Base-by-base conservation (phyloP, 1,140 invertebrate species). In the Aphelinus atriplicis region DNA sequence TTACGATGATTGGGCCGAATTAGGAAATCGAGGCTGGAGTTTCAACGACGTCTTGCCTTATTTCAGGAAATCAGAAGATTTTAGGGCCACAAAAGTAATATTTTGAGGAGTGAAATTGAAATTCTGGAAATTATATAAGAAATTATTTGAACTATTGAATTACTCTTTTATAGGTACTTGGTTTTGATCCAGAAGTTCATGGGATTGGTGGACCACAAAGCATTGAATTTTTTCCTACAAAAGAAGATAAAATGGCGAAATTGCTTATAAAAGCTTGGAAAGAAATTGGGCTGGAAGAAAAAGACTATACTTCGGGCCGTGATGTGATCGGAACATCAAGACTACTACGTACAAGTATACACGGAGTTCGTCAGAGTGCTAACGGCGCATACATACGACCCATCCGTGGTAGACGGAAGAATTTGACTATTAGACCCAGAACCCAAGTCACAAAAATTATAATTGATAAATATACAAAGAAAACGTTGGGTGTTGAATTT, bases 1-100 rank as follows among this genome's bases (percentile, higher is more conserved):
- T 83, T 94, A 91, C 79, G 89, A 94, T 79, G 77, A 86, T 7
- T 94, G 93, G 93, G 90, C 89, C 10, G 87, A 88, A 55, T 67
- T 82, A 50, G 92, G 92, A 2, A 91, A 91, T n/a, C 77, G 79
- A 3, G 90, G 90, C 7, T 93, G 92, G 92, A 88, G 88, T 7
- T 93, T 89, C 81, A 84, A 90, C 48, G 85, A 88, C 56, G 85
- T 90, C 10, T 65, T 75, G 50, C 42, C n/a, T 1, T 69, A 65
- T 61, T 73, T 73, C 26, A 69, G 74, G 74, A 77, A 69, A 51
- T 73, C 61, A 0, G 67, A 73, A 58, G 61, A 67, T 53, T 51
- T 55, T 1, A 58, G 58, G 47, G 46, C 60, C 3, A 2, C 51
- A 48, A 9, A 55, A 3, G 65, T 69, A 9, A 69, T 42, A 56